Evolutionary conservation across 2,888 invertebrate species (phyloP).

Genomic region (Lithophane semibrunnea): DNA sequence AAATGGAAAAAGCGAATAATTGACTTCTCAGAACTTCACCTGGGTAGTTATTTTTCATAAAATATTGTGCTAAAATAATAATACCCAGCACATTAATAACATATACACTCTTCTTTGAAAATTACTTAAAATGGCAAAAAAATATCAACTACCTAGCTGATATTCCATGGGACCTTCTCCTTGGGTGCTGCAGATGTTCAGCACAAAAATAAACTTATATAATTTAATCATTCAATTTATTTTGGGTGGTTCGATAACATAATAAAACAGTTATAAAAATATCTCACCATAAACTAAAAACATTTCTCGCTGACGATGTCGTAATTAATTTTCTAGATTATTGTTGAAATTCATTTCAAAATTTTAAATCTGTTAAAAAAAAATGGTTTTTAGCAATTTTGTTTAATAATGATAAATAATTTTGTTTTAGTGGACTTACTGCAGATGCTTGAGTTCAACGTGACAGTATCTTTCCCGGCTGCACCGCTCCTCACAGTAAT

Average conservation of each 20-base stretch:
- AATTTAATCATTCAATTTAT: not conserved
- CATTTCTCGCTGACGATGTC: not conserved
- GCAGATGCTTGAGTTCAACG: constrained; percentile 99
- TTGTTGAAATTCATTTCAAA: not conserved
- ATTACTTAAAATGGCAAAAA: not conserved
- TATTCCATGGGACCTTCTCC: not conserved
- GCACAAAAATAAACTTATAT: not conserved
- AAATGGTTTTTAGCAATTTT: too few relatives aligned
- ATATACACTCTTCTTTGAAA: not conserved
- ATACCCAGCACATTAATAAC: not conserved
- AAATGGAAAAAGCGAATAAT: constrained; percentile 9
- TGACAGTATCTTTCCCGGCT: constrained; percentile 97
- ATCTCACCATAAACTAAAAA: not conserved
- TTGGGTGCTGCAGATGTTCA: not conserved
- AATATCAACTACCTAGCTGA: not conserved
- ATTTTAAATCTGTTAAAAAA: not conserved
- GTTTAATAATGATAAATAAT: constrained; percentile 52
- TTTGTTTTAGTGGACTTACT: constrained; percentile 97
- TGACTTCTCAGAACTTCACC: constrained; percentile 1
- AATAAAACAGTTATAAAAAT: not conserved
- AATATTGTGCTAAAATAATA: not conserved
- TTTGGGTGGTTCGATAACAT: not conserved
- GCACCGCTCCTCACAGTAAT: constrained; percentile 99
- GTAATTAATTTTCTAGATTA: not conserved
- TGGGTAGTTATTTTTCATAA: not conserved